Percentiles rank a stretch among this genome's conserved stretches.
phyloP scores from a whole-genome alignment of 2,113 vertebrate genomes.

The Carassius carassius region DNA sequence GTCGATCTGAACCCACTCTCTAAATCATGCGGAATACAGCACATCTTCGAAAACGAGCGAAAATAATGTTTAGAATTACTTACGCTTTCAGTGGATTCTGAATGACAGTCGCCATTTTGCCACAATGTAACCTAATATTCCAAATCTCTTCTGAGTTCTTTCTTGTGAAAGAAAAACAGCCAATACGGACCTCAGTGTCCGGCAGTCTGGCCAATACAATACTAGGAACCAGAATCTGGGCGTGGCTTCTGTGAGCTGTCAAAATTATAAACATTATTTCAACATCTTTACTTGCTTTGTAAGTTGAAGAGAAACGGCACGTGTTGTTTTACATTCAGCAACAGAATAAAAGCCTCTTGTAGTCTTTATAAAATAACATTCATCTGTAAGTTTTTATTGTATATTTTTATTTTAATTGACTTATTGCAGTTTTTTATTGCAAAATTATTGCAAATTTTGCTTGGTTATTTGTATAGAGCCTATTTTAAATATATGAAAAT shows the following conservation, averaged over 20 bases:
- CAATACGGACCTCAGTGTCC: slow-evolving; percentile 80
- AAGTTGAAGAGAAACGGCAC: neutral
- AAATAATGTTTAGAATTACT: slow-evolving; percentile 74
- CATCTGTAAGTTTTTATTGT: neutral
- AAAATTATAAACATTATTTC: slow-evolving; percentile 73
- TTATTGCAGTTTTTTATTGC: neutral
- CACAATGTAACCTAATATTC: slow-evolving; percentile 97
- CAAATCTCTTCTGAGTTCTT: slow-evolving; percentile 87
- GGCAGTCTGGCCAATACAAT: slow-evolving; percentile 81
- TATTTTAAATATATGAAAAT: neutral
- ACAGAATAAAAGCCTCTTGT: neutral
- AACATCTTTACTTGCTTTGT: slow-evolving; percentile 60
- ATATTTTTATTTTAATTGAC: neutral
- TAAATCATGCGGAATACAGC: neutral
- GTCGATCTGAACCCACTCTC: neutral
- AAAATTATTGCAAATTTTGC: too few relatives aligned
- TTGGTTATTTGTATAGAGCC: neutral
- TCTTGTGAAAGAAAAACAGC: slow-evolving; percentile 76
- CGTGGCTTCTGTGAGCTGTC: slow-evolving; percentile 86
- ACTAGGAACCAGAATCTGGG: slow-evolving; percentile 67
- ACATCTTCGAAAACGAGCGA: slow-evolving; percentile 3
- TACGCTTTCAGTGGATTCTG: slow-evolving; percentile 99
- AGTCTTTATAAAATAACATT: neutral
- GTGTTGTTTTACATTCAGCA: neutral
- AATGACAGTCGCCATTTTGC: slow-evolving; percentile 99